Base-by-base conservation (phyloP, 2,797 vertebrate genomes). In the Alca torda region DNA sequence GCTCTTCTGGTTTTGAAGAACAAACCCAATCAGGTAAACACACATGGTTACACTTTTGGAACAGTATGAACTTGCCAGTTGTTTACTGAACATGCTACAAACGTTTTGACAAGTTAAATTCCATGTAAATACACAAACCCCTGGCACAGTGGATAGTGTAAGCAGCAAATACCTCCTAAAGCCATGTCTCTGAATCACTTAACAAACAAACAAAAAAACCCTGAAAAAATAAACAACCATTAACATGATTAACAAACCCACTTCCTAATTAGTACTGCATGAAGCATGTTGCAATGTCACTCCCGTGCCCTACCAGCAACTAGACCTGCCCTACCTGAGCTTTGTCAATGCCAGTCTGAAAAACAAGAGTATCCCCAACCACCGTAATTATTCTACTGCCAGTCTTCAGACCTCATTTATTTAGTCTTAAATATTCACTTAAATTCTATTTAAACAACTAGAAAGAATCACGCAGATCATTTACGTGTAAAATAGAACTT, bases 351-450 rank as follows among this genome's bases (percentile, higher is more conserved):
- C 23, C 81, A 31, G 10, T 11, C 26, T 33, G 21, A 53, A 70
- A 65, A 70, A 56, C 16, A 37, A 11, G 48, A 35, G 13, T 8
- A 45, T 5, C 31, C 30, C 24, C 13, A 31, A 48, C 35, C 26
- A 28, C 10, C 0, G 0, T 53, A 37, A 18, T 0, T 18, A 9
- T 16, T 19, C 51, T 25, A 11, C 20, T 45, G 25, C 11, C 54
- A 28, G 16, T 50, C 46, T 64, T 64, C 35, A 74, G 46, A 31
- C 16, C 11, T 23, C 26, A 4, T 48, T 54, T 50, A 46, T 26
- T 61, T 30, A 41, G 30, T 11, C 28, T 17, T 26, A 37, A 57
- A n/a, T n/a, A n/a, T 28, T 63, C 70, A 33, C n/a, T 51, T 18
- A 23, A 31, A 11, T 31, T 51, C 35, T 61, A 4, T 28, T 69